Evolutionary conservation across 2,797 vertebrate genomes (phyloP).

Genomic region (Anolis apletophallus): DNA sequence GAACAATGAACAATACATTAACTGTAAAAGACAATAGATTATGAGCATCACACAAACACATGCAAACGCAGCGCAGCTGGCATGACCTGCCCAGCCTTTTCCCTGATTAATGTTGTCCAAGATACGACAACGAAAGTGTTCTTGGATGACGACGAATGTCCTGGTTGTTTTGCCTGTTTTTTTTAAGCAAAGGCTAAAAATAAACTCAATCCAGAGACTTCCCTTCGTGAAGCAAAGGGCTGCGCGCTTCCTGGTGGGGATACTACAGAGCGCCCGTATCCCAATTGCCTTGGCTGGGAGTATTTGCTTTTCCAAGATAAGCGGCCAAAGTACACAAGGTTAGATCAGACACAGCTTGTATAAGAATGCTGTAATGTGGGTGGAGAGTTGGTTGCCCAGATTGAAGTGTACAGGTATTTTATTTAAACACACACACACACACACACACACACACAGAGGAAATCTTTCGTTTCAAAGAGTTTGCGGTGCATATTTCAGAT

Average conservation of each 20-base stretch:
- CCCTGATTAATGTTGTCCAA: not conserved
- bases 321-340: constrained; percentile 73
- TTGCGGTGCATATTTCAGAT: not conserved
- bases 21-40: not conserved
- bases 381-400: constrained; percentile 51
- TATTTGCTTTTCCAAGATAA: constrained; percentile 73
- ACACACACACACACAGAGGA: not conserved
- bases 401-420: constrained; percentile 51
- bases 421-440: too few species aligned
- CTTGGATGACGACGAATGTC: not conserved
- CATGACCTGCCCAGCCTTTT: too few species aligned
- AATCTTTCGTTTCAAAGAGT: constrained; percentile 36
- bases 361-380: constrained; percentile 62
- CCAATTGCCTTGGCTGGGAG: constrained; percentile 71
- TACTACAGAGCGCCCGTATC: constrained; percentile 56
- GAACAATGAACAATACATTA: not conserved
- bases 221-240: constrained; percentile 54
- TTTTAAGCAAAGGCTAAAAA: not conserved
- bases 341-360: constrained; percentile 71
- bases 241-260: constrained; percentile 52
- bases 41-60: not conserved
- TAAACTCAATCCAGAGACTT: constrained; percentile 49
- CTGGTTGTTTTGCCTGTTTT: not conserved
- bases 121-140: not conserved
- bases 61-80: too few species aligned